phyloP scores from a whole-genome alignment of 2,888 invertebrate genomes.

The Fragum fragum region DNA sequence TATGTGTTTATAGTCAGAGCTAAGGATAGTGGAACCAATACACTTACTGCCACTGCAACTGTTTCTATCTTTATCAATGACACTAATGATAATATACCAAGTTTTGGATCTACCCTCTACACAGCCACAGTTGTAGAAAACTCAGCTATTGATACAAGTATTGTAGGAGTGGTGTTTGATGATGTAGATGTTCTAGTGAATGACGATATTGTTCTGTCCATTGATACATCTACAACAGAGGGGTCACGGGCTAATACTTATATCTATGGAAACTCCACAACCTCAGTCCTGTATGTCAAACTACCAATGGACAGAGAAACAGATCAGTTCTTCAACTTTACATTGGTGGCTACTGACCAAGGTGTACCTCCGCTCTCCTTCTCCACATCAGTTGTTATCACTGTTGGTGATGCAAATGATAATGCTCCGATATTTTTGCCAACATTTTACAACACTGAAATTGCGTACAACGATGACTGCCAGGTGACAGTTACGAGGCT shows the following conservation, averaged over 20 bases:
- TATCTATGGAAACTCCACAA: slow-evolving; percentile 64
- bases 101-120: slow-evolving; percentile 68
- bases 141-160: slow-evolving; percentile 66
- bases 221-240: slow-evolving; percentile 67
- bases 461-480: slow-evolving; percentile 76
- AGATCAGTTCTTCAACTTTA: slow-evolving; percentile 67
- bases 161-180: slow-evolving; percentile 69
- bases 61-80: slow-evolving; percentile 78
- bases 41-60: slow-evolving; percentile 66
- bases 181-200: slow-evolving; percentile 77
- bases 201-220: slow-evolving; percentile 72
- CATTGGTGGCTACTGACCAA: slow-evolving; percentile 94
- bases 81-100: slow-evolving; percentile 80
- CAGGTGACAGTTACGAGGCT: slow-evolving; percentile 71
- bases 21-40: slow-evolving; percentile 73
- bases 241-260: slow-evolving; percentile 67
- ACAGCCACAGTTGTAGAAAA: slow-evolving; percentile 73
- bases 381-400: slow-evolving; percentile 90
- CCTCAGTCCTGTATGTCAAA: slow-evolving; percentile 70
- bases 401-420: slow-evolving; percentile 77
- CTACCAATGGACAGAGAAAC: slow-evolving; percentile 76
- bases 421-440: slow-evolving; percentile 76
- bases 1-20: slow-evolving; percentile 73
- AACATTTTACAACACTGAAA: slow-evolving; percentile 77
- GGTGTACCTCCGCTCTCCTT: slow-evolving; percentile 95